Evolutionary conservation across 2,113 vertebrate genomes (phyloP), one percentile per base, ranked within the genome.

Genomic region (Lepus timidus): DNA sequence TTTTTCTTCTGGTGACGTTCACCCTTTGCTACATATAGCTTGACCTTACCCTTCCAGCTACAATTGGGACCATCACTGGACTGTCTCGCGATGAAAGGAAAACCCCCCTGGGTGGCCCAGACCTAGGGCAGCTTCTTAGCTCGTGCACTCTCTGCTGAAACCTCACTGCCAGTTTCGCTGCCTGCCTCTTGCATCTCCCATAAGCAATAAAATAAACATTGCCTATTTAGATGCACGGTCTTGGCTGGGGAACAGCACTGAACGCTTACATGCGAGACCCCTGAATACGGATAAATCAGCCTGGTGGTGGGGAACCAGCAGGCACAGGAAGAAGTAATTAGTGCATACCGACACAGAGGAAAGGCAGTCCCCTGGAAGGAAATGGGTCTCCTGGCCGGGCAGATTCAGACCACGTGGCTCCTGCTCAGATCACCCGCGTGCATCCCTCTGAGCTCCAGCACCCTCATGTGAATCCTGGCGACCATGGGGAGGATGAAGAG

Each of bases 171-270:
- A 23, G 14, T 71, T 80, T 31, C 64, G 70, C 39, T n/a, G 29
- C 39, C 73, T 86, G 78, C 33, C 73, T 31, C 16, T 71, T 93
- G 51, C 73, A 22, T 84, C 33, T 78, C 52, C 31, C 49, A 29
- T 27, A 33, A 52, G 79, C 88, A 96, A 94, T 87, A 79, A 93
- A 88, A 93, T 81, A 82, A 95, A 70, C 70, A 87, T 93, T 94
- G 91, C 73, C 73, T 64, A 88, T 94, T 95, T 85, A 88, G 85
- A 93, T 95, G 85, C 92, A 81, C 7, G 73, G 87, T 36, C 23
- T 27, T 27, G 85, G 74, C 74, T 81, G 49, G 88, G 52, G 49
- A 92, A 33, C 2, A 25, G 89, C 79, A 16, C 79, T 17, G 29
- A 36, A 31, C 36, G 19, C 85, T 87, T 58, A n/a, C 39, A 52